Base-by-base conservation (phyloP, 2,888 invertebrate genomes). In the Drosophila merina region DNA sequence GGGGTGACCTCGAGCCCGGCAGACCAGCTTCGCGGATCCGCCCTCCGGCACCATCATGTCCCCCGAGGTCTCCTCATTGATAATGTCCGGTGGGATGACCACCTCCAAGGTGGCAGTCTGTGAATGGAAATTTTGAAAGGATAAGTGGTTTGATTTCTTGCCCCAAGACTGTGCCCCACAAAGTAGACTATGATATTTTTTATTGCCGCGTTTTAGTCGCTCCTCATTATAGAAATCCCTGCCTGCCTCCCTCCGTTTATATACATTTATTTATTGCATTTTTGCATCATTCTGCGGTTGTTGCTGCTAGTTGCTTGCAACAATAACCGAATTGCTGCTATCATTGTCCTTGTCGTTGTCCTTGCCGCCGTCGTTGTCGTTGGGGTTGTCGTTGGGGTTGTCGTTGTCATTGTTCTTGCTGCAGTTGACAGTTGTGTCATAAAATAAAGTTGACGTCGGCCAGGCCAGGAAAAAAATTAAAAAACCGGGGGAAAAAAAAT, bases 31-130 rank as follows among this genome's bases (percentile, higher is more conserved):
- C 0, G 96, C 97, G 5, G 96, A 95, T 40, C 97, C 97, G 55
- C 97, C 97, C 92, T 97, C 97, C n/a, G 97, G 97, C 57, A 97
- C 97, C 96, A 97, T 97, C 94, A 97, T 95, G 90, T 98, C 98
- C 10, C 97, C 97, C 54, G 97, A 96, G 8, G 97, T 97, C 90
- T 97, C 97, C 89, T 97, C 97, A 89, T 96, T 96, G 83, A 97
- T 93, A 79, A 97, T 97, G 90, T 97, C 97, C 56, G 97, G 97
- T 33, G 97, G 97, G 88, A 97, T 97, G 31, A 97, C 97, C 77
- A 98, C 97, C 92, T 97, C 97, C 89, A 98, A 92, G 91, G 94
- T 96, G 76, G 97, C 97, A 77, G 96, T 96, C 96, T 96, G 90
- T 26, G 74, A 49, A 25, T 12, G 6, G n/a, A n/a, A n/a, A n/a